Evolutionary conservation across 2,888 invertebrate genomes (phyloP).

Genomic region (Stenchaetothrips biformis): DNA sequence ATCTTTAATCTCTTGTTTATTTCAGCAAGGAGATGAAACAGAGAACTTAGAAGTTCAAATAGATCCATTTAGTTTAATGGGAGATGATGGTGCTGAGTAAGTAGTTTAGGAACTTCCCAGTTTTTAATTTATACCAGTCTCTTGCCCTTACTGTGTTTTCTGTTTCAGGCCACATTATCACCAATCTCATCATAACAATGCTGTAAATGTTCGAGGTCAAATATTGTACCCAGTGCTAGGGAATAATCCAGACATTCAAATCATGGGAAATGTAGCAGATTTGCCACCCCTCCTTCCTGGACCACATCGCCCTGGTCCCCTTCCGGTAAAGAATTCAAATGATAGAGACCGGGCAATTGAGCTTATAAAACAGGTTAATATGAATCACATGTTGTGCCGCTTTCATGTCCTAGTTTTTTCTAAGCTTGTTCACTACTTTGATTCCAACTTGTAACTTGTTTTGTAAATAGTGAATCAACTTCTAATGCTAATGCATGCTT

Average conservation of each 20-base stretch:
- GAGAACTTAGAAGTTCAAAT: not conserved
- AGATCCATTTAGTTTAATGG: not conserved
- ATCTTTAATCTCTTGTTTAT: not conserved
- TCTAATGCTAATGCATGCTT: no score
- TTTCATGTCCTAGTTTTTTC: no score
- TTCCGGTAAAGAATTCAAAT: not conserved
- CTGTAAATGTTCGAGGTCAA: not conserved
- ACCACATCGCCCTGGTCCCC: not conserved
- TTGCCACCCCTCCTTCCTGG: not conserved
- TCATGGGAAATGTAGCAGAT: no score
- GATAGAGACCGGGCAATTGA: not conserved
- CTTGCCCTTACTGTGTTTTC: not conserved
- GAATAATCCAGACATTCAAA: not conserved
- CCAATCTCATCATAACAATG: not conserved
- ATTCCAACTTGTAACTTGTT: no score
- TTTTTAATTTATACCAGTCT: not conserved
- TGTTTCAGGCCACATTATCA: not conserved
- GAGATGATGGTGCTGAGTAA: not conserved
- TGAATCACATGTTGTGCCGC: no score
- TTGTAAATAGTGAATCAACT: no score
- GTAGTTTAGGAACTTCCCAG: not conserved
- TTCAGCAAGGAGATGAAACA: not conserved
- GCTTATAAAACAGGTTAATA: not conserved
- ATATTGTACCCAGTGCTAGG: not conserved
- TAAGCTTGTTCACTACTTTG: no score